These are phyloP conservation scores for Apodemus speciosus DNA, from an alignment of 2,113 vertebrate species.

Conservation along the genomic window DNA sequence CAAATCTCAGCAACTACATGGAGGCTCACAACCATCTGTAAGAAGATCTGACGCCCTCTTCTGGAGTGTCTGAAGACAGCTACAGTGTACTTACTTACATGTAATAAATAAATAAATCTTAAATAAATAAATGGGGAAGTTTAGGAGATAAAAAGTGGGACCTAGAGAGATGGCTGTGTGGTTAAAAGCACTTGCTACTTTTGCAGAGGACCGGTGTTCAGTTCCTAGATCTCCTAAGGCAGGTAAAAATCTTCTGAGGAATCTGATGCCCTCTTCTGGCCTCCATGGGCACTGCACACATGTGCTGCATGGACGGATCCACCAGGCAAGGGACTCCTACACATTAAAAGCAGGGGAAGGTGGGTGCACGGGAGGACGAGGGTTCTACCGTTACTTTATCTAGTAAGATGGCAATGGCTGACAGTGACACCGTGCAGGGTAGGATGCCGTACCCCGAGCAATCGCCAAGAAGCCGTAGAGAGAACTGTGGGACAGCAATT, in stretches of 20 bases:
- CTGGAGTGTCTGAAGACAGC: no score
- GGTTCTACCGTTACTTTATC: no score
- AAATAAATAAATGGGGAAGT: no score
- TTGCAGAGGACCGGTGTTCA: neutral
- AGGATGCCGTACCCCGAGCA: neutral
- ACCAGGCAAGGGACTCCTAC: neutral
- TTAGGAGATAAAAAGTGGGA: no score
- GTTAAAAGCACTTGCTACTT: neutral
- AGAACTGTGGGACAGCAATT: neutral
- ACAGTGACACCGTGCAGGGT: no score
- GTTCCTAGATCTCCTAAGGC: neutral
- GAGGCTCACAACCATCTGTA: no score
- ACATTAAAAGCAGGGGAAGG: neutral
- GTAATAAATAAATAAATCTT: no score
- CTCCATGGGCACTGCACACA: neutral
- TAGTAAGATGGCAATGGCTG: neutral
- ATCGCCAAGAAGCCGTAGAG: neutral
- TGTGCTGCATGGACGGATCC: neutral
- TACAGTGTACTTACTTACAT: no score
- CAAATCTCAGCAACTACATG: no score
- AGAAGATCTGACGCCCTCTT: no score
- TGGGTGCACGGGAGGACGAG: neutral
- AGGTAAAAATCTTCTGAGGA: neutral
- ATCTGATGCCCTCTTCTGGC: neutral
- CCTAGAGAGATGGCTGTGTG: neutral